A percentile compares a stretch with the other conserved stretches of the same genome.
These are phyloP conservation scores for Tenebrosternarchus preto DNA, from an alignment of 2,113 vertebrate genomes.

Conservation along the genomic window DNA sequence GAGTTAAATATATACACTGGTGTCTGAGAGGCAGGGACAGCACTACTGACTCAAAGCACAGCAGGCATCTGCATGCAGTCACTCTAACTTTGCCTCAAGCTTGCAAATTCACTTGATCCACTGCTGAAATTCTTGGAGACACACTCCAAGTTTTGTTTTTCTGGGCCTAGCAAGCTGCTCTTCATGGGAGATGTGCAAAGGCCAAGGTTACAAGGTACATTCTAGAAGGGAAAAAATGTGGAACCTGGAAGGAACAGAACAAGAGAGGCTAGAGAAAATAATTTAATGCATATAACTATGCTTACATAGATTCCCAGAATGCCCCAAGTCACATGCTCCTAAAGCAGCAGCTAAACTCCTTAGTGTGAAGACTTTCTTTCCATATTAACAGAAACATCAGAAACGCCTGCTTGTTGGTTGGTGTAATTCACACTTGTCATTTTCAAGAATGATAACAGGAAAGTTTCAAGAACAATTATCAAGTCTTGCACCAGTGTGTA, in stretches of 20 bases:
- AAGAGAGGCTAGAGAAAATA: too few relatives aligned
- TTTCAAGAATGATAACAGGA: neutral
- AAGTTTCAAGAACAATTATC: neutral
- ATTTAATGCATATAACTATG: neutral
- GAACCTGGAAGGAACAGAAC: too few relatives aligned
- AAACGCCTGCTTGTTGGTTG: neutral
- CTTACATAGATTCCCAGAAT: neutral
- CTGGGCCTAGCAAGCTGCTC: neutral
- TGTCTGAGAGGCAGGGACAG: neutral
- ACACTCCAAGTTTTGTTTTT: neutral
- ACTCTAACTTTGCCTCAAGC: neutral
- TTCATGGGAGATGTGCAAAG: too few relatives aligned
- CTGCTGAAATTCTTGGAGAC: neutral
- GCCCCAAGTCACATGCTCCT: neutral
- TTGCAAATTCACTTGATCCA: neutral
- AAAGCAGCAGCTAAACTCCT: neutral
- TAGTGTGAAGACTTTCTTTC: neutral
- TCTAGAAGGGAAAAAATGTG: too few relatives aligned
- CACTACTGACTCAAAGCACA: constrained; percentile 1
- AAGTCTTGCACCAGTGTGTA: neutral
- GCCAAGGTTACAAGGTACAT: too few relatives aligned
- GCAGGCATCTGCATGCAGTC: neutral
- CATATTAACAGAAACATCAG: neutral
- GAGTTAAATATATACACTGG: constrained; percentile 42
- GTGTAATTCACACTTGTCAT: constrained; percentile 9